Base-by-base conservation (phyloP, 2,113 vertebrate species). In the Silurus glanis region DNA sequence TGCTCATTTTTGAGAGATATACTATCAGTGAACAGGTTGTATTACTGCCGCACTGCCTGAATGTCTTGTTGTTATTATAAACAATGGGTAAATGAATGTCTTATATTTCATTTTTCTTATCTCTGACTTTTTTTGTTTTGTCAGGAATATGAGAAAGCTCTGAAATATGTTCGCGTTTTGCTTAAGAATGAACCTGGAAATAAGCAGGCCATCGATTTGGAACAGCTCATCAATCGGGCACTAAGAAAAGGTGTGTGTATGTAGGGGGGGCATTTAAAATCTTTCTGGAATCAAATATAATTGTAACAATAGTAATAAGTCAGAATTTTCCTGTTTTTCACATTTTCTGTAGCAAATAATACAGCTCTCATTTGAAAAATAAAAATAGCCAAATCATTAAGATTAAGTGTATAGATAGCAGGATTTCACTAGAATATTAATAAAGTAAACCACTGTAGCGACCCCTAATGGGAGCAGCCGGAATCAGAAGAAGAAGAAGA, bases 91-190 rank as follows among this genome's bases (percentile, higher is more conserved):
- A 47, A 53, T 56, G 9, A 19, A 25, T 28, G 7, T 23, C 6
- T 47, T 83, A 21, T 58, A 55, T 28, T 6, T 45, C 9, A 10
- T 61, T 3, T 76, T 14, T 19, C 14, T 79, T 55, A 55, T 14
- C 5, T 76, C n/a, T 55, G 74, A 6, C 51, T 25, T 25, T 28
- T 23, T 21, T 55, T 67, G 12, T 13, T 85, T 28, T 72, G 14
- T 66, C 82, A 98, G 97, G 96, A 97, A n/a, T 98, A 98, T 66
- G 97, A 98, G 67, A 96, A 93, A 87, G 96, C 96, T 6, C 88
- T 98, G 10, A 97, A 96, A 90, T 97, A 95, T 10, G 94, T 97
- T 86, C 94, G 96, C 2, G 96, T 94, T 2, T 93, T 98, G 72
- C 93, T 97, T 17, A 95, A 83, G 90, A 97, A 96, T 0, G 97